Base-by-base conservation (phyloP, 2,113 vertebrate species). In the Terrapene triunguis region DNA sequence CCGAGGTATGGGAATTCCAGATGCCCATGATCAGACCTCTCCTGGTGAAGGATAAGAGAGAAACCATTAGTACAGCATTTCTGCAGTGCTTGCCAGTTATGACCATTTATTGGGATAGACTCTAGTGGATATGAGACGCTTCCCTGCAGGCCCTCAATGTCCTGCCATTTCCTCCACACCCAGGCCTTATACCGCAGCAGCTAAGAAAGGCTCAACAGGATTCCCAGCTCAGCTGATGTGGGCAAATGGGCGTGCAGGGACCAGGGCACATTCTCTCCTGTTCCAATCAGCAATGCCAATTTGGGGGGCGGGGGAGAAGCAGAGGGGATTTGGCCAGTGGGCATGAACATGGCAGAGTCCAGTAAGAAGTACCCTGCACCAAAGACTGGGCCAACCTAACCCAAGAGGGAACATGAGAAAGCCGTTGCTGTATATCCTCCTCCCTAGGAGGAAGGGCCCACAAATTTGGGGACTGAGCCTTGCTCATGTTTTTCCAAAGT, bases 1-100 rank as follows among this genome's bases (percentile, higher is more conserved):
- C 99, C 0, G 99, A 99, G 1, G 99, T 99, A 98, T 99, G 99
- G 0, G 99, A 99, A 97, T 99, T 99, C 99, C 99, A 99, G 95
- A 99, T 97, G 17, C 99, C 99, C 99, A 99, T 99, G 98, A 99
- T 99, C 87, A 99, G 97, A 2, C 99, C 99, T 47, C 99, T 98
- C 92, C 99, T 99, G 97, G 3, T 42, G 80, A 38, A 81, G 82
- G 29, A 89, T 35, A 29, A 83, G 35, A 87, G 24, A 42, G 5
- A 48, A 50, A 72, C 10, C 3, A 29, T 35, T 12, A 38, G 11
- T 9, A 44, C 9, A 24, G 17, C 10, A 12, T 47, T 38, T 38
- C 24, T 54, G 13, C 21, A 7, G 72, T 27, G 21, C 22, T 76
- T 8, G 12, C 22, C 12, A 27, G 38, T 25, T 42, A 10, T 6